A percentile compares a stretch with the other conserved stretches of the same genome.
Conservation (phyloP, 2,888 invertebrate genomes). For the Horisme vitalbata region DNA sequence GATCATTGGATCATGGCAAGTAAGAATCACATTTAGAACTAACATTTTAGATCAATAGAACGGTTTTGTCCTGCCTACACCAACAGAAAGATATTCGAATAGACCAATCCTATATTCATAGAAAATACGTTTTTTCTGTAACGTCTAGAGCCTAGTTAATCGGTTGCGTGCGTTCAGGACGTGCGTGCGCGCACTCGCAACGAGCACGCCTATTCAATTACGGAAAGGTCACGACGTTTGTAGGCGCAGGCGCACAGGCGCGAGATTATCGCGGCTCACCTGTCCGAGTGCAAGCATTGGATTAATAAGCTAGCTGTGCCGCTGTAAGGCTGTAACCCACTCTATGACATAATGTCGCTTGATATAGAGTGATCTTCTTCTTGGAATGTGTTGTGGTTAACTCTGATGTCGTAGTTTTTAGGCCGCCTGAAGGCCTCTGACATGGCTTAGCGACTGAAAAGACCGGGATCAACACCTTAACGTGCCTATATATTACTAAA, state of each 20-base stretch:
- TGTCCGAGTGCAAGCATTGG: conserved; percentile 60
- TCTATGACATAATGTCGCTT: background rate
- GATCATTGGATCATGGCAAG: too few relatives aligned
- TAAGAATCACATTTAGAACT: too few relatives aligned
- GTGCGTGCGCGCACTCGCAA: conserved; percentile 64
- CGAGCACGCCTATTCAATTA: conserved; percentile 78
- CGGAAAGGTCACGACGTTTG: conserved; percentile 75
- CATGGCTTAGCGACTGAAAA: too few relatives aligned
- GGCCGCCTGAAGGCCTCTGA: too few relatives aligned
- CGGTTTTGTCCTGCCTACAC: too few relatives aligned
- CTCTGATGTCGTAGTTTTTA: too few relatives aligned
- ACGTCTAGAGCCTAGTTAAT: conserved; percentile 25
- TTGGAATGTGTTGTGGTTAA: too few relatives aligned
- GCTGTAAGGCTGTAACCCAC: background rate
- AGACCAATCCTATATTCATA: too few relatives aligned
- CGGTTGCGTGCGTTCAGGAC: conserved; percentile 68
- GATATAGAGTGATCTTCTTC: background rate
- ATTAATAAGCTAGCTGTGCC: conserved; percentile 49
- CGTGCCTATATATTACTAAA: too few relatives aligned
- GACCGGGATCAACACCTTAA: too few relatives aligned
- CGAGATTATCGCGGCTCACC: conserved; percentile 75
- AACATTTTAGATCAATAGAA: too few relatives aligned
- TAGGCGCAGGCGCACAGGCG: conserved; percentile 65
- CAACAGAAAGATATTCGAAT: too few relatives aligned
- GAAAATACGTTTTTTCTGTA: conserved; percentile 7